Evolutionary conservation across 2,888 invertebrate species (phyloP).

Genomic region (Amblyjoppa proteus): DNA sequence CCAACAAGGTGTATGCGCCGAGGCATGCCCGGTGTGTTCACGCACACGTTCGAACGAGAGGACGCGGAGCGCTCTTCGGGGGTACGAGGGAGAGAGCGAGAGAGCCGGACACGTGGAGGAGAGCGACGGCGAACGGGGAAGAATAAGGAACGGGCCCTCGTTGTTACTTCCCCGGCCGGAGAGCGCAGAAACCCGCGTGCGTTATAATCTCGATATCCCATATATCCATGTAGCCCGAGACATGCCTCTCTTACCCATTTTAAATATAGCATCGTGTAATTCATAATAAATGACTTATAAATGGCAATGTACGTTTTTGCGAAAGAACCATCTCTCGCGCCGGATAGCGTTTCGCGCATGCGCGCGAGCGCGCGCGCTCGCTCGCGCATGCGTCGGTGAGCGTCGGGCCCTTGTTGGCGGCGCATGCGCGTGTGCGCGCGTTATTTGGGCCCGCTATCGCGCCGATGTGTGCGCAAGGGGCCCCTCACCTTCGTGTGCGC

Average conservation of each 20-base stretch:
- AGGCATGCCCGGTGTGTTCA: conserved; percentile 58
- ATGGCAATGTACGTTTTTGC: conserved; percentile 80
- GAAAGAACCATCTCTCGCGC: conserved; percentile 65
- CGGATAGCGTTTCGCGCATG: conserved; percentile 19
- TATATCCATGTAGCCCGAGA: conserved; percentile 83
- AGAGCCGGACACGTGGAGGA: background rate
- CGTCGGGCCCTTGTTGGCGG: conserved; percentile 18
- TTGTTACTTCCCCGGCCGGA: conserved; percentile 71
- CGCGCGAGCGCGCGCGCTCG: conserved; percentile 24
- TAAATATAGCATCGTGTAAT: conserved; percentile 85
- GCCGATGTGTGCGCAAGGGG: background rate
- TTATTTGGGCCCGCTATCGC: background rate
- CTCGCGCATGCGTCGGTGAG: conserved; percentile 33
- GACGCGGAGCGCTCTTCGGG: conserved; percentile 11
- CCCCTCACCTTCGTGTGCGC: background rate
- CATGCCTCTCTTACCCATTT: conserved; percentile 82
- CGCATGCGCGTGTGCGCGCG: conserved; percentile 3
- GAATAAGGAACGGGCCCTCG: conserved; percentile 68
- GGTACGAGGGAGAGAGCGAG: background rate
- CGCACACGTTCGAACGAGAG: conserved; percentile 15
- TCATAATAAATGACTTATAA: conserved; percentile 85
- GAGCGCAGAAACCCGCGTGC: conserved; percentile 77
- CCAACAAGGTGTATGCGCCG: conserved; percentile 25
- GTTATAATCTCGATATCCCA: conserved; percentile 85
- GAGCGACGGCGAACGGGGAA: conserved; percentile 36